phyloP scores from a whole-genome alignment of 2,888 invertebrate species.

The Volucella zonaria region DNA sequence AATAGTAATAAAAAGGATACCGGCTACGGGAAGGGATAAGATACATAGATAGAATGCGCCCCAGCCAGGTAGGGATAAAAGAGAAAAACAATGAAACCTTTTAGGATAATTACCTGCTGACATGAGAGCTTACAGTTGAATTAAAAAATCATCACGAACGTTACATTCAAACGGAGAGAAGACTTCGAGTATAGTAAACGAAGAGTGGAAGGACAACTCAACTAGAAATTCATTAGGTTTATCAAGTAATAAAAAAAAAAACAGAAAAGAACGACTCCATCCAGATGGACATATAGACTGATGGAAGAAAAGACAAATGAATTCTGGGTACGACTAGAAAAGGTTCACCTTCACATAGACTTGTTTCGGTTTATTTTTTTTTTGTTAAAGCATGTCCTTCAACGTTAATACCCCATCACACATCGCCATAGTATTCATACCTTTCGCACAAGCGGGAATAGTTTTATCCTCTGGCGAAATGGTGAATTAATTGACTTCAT shows the following conservation, averaged over 20 bases:
- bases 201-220: conserved; percentile 25
- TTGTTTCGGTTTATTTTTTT: too few relatives aligned
- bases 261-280: background rate
- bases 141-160: conserved; percentile 70
- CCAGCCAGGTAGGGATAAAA: conserved; percentile 19
- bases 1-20: conserved; percentile 35
- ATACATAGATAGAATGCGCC: background rate
- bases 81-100: conserved; percentile 66
- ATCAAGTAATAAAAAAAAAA: conserved; percentile 40
- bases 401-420: background rate
- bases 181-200: conserved; percentile 15
- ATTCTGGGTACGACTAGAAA: background rate
- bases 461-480: conserved; percentile 29
- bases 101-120: conserved; percentile 72
- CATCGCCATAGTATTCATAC: background rate
- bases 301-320: background rate
- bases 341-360: conserved; percentile 24
- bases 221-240: conserved; percentile 56
- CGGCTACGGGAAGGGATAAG: conserved; percentile 32
- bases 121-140: conserved; percentile 71
- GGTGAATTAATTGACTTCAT: conserved; percentile 45
- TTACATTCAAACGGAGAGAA: conserved; percentile 23
- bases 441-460: background rate
- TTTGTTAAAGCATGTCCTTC: background rate
- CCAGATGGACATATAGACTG: conserved; percentile 8